These are phyloP conservation scores for Thomomys bottae DNA, from an alignment of 2,113 vertebrate genomes.

Conservation along the genomic window DNA sequence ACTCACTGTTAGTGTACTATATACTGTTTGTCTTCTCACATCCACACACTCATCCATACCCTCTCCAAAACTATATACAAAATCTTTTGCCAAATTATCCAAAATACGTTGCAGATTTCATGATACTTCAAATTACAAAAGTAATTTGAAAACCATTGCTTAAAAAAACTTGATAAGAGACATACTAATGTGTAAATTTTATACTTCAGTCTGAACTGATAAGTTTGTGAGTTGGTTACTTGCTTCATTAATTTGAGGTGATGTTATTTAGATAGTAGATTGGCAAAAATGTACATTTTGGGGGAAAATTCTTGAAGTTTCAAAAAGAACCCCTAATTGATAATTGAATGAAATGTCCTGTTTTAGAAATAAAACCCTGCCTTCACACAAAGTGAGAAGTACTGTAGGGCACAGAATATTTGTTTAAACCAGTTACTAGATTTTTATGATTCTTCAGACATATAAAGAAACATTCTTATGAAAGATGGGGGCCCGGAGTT, in stretches of 20 bases:
- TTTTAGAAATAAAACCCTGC: conserved; percentile 5
- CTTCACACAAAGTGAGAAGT: conserved; percentile 40
- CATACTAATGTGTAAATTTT: conserved; percentile 35
- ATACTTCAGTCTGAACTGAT: conserved; percentile 25
- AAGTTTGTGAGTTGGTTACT: conserved; percentile 35
- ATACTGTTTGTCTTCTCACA: neutral
- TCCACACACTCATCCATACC: neutral
- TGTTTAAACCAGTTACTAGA: conserved; percentile 13
- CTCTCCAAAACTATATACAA: too few species aligned
- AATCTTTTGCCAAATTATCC: conserved; percentile 17
- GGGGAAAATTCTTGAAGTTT: conserved; percentile 37
- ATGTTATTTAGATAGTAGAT: conserved; percentile 27
- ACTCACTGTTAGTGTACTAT: neutral
- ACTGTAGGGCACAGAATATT: conserved; percentile 31
- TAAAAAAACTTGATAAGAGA: neutral
- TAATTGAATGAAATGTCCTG: conserved; percentile 28
- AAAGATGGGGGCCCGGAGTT: too few species aligned
- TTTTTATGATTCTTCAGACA: conserved; percentile 47
- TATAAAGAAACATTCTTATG: conserved; percentile 19
- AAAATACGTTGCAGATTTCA: conserved; percentile 38
- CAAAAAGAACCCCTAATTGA: conserved; percentile 51
- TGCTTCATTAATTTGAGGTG: conserved; percentile 56
- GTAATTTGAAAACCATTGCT: conserved; percentile 42
- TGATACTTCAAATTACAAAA: conserved; percentile 4
- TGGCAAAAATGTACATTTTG: conserved; percentile 59